These are phyloP conservation scores for Flexamia atlantica DNA, from an alignment of 2,888 invertebrate genomes.

Conservation along the genomic window DNA sequence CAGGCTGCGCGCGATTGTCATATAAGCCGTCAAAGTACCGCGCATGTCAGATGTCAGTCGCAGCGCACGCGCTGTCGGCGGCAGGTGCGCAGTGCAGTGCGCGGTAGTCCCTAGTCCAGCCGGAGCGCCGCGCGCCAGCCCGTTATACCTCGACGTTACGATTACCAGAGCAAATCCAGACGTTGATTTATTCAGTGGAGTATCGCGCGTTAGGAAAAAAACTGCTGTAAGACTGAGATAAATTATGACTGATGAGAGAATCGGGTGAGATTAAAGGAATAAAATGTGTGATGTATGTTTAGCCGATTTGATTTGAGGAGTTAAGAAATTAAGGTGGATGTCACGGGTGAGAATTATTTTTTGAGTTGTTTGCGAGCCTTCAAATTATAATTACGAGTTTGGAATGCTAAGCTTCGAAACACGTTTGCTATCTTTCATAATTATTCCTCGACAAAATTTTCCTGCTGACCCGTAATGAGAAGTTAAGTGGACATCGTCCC, in stretches of 20 bases:
- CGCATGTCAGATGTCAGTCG: conserved; percentile 8
- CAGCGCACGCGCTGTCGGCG: conserved; percentile 1
- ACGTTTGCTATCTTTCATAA: no score
- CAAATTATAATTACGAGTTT: no score
- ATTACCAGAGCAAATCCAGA: not conserved
- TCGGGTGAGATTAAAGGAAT: not conserved
- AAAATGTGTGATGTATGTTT: not conserved
- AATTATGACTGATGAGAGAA: not conserved
- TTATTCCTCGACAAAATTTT: no score
- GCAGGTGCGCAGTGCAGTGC: conserved; percentile 36
- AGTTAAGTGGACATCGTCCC: no score
- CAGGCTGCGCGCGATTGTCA: conserved; percentile 27
- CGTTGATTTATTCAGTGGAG: not conserved
- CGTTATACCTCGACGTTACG: conserved; percentile 1
- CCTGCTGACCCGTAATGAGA: no score
- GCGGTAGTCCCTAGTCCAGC: not conserved
- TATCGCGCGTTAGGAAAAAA: not conserved
- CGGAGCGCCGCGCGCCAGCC: not conserved
- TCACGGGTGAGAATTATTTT: not conserved
- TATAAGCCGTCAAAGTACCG: conserved; percentile 32
- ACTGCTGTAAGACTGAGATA: no score
- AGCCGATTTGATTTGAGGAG: not conserved
- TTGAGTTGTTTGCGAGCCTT: not conserved
- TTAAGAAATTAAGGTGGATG: not conserved
- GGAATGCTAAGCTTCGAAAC: no score